phyloP scores from a whole-genome alignment of 2,888 invertebrate genomes.

The Oxyteleia sp. region DNA sequence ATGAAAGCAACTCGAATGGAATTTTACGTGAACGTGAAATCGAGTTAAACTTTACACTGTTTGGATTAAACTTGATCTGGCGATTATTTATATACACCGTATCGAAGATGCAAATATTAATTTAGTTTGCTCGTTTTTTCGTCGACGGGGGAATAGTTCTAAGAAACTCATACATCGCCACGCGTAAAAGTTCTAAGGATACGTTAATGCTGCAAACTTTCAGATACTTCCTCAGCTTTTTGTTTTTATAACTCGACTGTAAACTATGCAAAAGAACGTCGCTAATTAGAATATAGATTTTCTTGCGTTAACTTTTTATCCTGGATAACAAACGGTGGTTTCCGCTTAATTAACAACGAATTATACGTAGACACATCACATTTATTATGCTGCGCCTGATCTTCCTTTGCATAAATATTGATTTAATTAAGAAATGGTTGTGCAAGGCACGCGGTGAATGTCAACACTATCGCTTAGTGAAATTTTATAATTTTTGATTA shows the following conservation, averaged over 20 bases:
- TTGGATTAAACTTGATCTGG: conserved; percentile 10
- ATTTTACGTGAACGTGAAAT: conserved; percentile 5
- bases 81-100: conserved; percentile 8
- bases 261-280: conserved; percentile 8
- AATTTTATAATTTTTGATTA: too few relatives aligned
- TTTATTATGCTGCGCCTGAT: too few relatives aligned
- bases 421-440: too few relatives aligned
- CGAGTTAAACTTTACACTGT: conserved; percentile 6
- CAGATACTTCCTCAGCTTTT: conserved; percentile 3
- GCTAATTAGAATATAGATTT: conserved; percentile 17
- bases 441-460: too few relatives aligned
- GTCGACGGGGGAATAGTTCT: background rate
- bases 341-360: background rate
- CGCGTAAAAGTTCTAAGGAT: too few relatives aligned
- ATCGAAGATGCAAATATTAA: conserved; percentile 17
- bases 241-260: conserved; percentile 3
- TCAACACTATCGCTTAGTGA: too few relatives aligned
- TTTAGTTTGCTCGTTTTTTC: background rate
- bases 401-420: too few relatives aligned
- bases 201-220: background rate
- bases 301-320: background rate
- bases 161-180: too few relatives aligned
- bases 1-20: conserved; percentile 13
- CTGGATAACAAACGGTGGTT: background rate
- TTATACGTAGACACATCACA: background rate